phyloP scores from a whole-genome alignment of 2,113 vertebrate species.

The Triplophysa siluroides region DNA sequence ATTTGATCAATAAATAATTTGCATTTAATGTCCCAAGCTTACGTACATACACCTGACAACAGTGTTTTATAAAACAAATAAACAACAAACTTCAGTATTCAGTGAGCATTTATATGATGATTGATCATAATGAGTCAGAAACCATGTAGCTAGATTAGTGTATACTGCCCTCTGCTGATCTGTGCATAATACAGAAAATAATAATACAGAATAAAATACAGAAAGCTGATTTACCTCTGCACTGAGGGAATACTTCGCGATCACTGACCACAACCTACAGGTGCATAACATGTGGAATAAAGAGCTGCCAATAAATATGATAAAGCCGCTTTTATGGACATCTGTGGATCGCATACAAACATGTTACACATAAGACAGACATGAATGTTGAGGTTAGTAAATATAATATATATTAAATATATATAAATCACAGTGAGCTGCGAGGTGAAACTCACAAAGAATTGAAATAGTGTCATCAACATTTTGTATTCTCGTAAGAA shows the following conservation, averaged over 20 bases:
- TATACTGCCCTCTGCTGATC: constrained; percentile 33
- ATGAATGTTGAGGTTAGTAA: no score
- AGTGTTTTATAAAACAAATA: no score
- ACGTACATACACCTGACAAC: no score
- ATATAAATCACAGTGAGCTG: no score
- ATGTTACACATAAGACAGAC: neutral
- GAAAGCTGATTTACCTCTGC: constrained; percentile 78
- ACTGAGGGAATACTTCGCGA: constrained; percentile 79
- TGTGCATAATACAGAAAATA: neutral
- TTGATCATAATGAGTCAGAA: neutral
- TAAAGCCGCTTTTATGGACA: constrained; percentile 85
- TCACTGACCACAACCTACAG: constrained; percentile 86
- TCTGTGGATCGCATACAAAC: constrained; percentile 65
- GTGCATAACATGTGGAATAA: constrained; percentile 89
- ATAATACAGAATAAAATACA: neutral
- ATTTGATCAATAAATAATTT: neutral
- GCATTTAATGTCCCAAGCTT: no score
- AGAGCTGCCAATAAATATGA: constrained; percentile 82
- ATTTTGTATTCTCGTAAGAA: no score
- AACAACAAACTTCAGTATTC: no score
- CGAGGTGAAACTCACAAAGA: no score
- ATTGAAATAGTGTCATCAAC: no score
- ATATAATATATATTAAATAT: no score
- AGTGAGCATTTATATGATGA: no score
- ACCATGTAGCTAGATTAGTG: neutral